Conservation (phyloP, 2,113 vertebrate species). For the Montifringilla adamsi region DNA sequence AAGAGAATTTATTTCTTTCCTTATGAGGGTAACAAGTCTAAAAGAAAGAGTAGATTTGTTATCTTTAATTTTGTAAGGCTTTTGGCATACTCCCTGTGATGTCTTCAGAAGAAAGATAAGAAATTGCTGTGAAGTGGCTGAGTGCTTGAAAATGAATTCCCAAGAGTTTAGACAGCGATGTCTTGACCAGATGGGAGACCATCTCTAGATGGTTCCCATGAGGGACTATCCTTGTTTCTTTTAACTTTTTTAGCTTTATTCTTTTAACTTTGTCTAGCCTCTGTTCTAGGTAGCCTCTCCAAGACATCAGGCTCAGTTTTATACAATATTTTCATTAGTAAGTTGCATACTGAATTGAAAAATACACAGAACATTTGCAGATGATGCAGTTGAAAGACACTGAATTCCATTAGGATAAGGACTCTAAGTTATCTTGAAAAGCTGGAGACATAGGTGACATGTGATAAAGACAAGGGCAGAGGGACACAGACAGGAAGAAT, state of each 20-base stretch:
- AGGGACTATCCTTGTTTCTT: neutral
- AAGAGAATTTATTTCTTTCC: neutral
- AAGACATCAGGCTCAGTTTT: neutral
- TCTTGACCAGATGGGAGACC: neutral
- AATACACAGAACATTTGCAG: neutral
- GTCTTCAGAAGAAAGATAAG: constrained; percentile 6
- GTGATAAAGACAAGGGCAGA: neutral
- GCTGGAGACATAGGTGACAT: neutral
- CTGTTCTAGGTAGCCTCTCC: neutral
- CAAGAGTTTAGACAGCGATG: neutral
- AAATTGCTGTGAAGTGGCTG: neutral
- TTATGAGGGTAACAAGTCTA: neutral
- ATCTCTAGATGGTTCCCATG: neutral
- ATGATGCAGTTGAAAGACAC: neutral
- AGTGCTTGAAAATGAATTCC: neutral
- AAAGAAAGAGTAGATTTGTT: neutral
- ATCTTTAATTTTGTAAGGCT: neutral
- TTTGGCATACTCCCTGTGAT: neutral
- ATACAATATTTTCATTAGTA: constrained; percentile 1
- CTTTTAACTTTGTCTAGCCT: neutral
- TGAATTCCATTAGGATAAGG: neutral
- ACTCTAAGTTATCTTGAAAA: neutral
- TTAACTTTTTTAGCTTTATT: neutral
- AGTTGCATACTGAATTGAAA: neutral
- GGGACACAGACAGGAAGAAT: neutral